A percentile compares a stretch with the other conserved stretches of the same genome.
Evolutionary conservation across 2,888 invertebrate species (phyloP).

Genomic region (Ditula angustiorana): DNA sequence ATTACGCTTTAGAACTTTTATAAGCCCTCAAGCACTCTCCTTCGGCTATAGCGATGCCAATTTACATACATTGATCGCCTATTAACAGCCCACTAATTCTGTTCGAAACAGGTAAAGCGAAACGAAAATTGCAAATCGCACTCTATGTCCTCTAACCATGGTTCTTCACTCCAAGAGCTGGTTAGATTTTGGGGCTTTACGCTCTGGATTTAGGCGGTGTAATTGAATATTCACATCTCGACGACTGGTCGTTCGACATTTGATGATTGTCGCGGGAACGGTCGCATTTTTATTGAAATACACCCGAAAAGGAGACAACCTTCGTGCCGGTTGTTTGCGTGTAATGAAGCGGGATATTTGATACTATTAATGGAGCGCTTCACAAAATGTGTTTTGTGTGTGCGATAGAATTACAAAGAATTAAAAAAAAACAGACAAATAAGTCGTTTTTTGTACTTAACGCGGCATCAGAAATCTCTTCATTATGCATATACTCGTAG

Average conservation of each 20-base stretch:
- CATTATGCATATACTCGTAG: too few species aligned
- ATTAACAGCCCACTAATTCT: conserved; percentile 62
- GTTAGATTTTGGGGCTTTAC: conserved; percentile 45
- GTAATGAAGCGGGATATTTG: conserved; percentile 4
- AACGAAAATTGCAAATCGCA: conserved; percentile 39
- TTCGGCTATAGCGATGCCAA: conserved; percentile 53
- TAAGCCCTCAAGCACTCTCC: conserved; percentile 29
- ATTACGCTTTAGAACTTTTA: conserved; percentile 12
- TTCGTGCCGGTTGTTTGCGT: conserved; percentile 3
- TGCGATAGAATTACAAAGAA: background rate
- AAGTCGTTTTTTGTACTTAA: too few species aligned
- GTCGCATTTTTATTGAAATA: conserved; percentile 39
- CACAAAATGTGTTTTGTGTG: background rate
- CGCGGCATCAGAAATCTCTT: too few species aligned
- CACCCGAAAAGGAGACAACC: conserved; percentile 6
- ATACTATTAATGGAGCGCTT: background rate
- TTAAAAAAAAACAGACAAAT: too few species aligned
- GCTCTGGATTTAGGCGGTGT: conserved; percentile 56
- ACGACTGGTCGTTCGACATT: conserved; percentile 61
- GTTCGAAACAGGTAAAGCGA: conserved; percentile 45
- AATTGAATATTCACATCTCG: conserved; percentile 76
- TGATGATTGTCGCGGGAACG: conserved; percentile 59
- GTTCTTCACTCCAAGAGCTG: conserved; percentile 48
- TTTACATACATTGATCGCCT: conserved; percentile 67
- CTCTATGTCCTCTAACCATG: conserved; percentile 42